phyloP scores from a whole-genome alignment of 2,113 vertebrate species.

The rabbit (Oryctolagus cuniculus) region mOryCun1.1 NC_091433.1:14429501-14430000 shows the following conservation, averaged over 20 bases:
- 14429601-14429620: neutral
- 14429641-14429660: constrained; percentile 49
- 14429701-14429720: neutral
- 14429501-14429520: constrained; percentile 46
- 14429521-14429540: neutral
- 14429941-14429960: neutral
- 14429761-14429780: neutral
- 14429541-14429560: neutral
- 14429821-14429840: neutral
- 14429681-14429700: neutral
- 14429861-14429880: neutral
- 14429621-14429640: neutral
- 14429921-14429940: neutral
- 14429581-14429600: constrained; percentile 66
- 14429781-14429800: neutral
- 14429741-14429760: neutral
- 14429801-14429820: rapidly evolving
- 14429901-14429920: neutral
- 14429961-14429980: constrained; percentile 12
- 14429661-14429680: neutral
- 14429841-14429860: neutral
- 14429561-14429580: constrained; percentile 65
- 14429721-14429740: neutral
- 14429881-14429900: neutral
- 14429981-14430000: neutral